Conservation (phyloP, 2,888 invertebrate species). For the Cheilosia urbana region DNA sequence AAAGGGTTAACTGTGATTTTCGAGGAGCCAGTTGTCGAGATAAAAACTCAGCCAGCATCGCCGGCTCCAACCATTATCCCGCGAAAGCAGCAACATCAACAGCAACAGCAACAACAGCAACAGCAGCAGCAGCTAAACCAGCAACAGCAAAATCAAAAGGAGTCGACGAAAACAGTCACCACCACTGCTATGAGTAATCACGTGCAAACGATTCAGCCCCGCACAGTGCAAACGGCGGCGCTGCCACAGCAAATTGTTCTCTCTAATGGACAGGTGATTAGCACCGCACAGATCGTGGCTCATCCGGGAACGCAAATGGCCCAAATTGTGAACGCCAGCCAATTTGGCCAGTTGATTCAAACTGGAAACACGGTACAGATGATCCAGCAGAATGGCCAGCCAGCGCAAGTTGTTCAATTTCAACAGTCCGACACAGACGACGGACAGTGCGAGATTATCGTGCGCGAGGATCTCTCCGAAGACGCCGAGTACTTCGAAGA, state of each 20-base stretch:
- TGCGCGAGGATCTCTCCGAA: conserved; percentile 80
- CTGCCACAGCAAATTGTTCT: conserved; percentile 82
- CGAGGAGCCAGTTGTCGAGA: conserved; percentile 78
- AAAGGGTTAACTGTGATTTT: conserved; percentile 82
- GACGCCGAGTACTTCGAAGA: conserved; percentile 82
- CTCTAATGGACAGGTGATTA: conserved; percentile 83
- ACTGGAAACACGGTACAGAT: conserved; percentile 83
- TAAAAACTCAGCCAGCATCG: conserved; percentile 66
- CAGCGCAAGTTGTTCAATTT: conserved; percentile 78
- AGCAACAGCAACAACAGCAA: conserved; percentile 66
- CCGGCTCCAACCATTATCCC: conserved; percentile 66
- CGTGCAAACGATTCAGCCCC: conserved; percentile 77
- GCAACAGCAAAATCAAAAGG: conserved; percentile 54
- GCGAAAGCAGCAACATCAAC: conserved; percentile 62
- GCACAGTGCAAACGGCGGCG: conserved; percentile 75
- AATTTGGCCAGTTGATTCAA: conserved; percentile 78
- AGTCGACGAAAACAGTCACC: conserved; percentile 58
- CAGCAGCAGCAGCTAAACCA: conserved; percentile 54
- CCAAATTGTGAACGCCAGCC: conserved; percentile 81
- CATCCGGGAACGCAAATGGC: conserved; percentile 81
- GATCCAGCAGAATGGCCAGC: conserved; percentile 83
- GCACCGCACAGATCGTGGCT: conserved; percentile 82
- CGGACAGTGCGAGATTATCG: conserved; percentile 79
- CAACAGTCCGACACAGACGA: conserved; percentile 74
- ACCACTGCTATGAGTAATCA: conserved; percentile 77